Percentiles rank a stretch among this genome's conserved stretches.
Conservation (phyloP, 2,888 invertebrate genomes). For the Sepioteuthis lessoniana region DNA sequence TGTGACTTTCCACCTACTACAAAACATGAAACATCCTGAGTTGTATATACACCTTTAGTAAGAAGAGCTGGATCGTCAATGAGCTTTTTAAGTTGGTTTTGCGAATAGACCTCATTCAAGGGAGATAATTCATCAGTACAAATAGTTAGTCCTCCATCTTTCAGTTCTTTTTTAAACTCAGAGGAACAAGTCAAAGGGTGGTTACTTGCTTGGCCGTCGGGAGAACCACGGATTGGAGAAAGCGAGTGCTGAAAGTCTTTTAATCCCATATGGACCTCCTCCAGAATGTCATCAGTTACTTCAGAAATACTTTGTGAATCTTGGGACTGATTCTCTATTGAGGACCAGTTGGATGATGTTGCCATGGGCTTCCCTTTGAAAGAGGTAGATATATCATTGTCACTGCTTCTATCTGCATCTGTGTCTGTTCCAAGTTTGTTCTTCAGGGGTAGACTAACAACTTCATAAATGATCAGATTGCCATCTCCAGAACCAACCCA, state of each 20-base stretch:
- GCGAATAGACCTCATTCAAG: not conserved
- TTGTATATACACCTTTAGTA: not conserved
- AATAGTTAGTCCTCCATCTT: conserved; percentile 1
- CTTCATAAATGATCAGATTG: conserved; percentile 74
- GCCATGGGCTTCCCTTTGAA: conserved; percentile 54
- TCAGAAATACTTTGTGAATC: not conserved
- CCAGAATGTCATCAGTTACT: not conserved
- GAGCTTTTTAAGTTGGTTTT: not conserved
- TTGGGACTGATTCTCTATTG: conserved; percentile 5
- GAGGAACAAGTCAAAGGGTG: not conserved
- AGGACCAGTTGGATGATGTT: conserved; percentile 54
- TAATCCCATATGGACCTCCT: not conserved
- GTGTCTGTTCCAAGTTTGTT: not conserved
- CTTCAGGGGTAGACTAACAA: conserved; percentile 52
- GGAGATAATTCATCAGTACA: conserved; percentile 45
- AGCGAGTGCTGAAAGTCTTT: not conserved
- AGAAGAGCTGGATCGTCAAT: not conserved
- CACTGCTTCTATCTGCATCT: not conserved
- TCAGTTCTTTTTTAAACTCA: conserved; percentile 37
- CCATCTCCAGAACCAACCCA: conserved; percentile 78
- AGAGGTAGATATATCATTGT: not conserved
- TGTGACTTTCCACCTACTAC: not conserved
- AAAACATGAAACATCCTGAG: not conserved
- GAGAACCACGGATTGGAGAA: not conserved
- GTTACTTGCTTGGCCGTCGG: not conserved